These are phyloP conservation scores for Ataeniobius toweri DNA, from an alignment of 2,797 vertebrate genomes.

Conservation along the genomic window DNA sequence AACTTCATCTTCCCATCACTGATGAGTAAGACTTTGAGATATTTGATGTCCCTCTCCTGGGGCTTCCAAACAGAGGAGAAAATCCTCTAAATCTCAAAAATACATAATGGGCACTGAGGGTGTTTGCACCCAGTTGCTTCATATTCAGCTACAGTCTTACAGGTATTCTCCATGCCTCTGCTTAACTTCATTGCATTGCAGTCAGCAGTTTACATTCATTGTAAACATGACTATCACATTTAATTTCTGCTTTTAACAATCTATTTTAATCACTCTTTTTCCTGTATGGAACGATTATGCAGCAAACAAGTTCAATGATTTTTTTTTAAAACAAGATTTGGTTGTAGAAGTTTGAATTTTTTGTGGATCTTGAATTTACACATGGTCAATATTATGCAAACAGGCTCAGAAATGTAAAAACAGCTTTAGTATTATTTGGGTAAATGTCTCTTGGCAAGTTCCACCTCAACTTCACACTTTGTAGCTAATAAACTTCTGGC, in stretches of 20 bases:
- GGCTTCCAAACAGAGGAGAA: not conserved
- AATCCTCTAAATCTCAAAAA: slow-evolving; percentile 7
- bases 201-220: not conserved
- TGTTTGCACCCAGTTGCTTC: not conserved
- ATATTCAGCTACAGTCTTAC: not conserved
- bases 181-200: not conserved
- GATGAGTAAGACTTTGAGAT: not conserved
- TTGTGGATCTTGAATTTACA: too few relatives aligned
- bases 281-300: not conserved
- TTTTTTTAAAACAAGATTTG: too few relatives aligned
- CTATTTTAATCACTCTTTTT: not conserved
- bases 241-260: not conserved
- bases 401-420: not conserved
- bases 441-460: not conserved
- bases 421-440: not conserved
- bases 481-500: not conserved
- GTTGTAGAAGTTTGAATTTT: too few relatives aligned
- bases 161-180: not conserved
- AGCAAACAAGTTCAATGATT: too few relatives aligned
- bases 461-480: not conserved
- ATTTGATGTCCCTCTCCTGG: slow-evolving; percentile 1
- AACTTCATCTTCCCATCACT: slow-evolving; percentile 2
- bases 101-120: not conserved
- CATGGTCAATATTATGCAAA: not conserved
- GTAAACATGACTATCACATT: not conserved